Percentiles rank a stretch among this genome's conserved stretches.
These are phyloP conservation scores for Phataginus tricuspis DNA, from an alignment of 2,797 vertebrate genomes.

Conservation along the genomic window DNA sequence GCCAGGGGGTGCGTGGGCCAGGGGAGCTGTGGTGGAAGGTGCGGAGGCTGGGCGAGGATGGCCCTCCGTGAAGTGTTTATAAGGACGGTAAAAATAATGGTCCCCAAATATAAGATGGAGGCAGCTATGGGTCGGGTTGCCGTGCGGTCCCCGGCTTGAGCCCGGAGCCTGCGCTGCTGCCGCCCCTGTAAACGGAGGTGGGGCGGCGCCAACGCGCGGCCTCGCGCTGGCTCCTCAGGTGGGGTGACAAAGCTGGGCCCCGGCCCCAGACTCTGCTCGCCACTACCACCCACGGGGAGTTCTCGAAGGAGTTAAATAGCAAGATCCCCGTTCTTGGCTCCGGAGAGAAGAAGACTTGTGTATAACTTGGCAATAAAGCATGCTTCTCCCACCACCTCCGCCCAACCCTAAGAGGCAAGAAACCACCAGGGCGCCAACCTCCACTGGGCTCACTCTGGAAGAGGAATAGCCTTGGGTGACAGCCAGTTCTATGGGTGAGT, in stretches of 20 bases:
- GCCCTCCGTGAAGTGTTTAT: constrained; percentile 13
- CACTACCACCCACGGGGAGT: not conserved
- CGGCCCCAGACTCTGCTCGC: fast-evolving
- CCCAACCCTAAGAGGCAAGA: too few species aligned
- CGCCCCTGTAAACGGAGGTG: not conserved
- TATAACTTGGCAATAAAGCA: not conserved
- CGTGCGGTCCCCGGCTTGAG: constrained; percentile 54
- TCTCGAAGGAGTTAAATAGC: not conserved
- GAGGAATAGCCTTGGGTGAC: not conserved
- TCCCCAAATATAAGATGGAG: constrained; percentile 83
- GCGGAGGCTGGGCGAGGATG: not conserved
- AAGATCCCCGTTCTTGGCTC: not conserved
- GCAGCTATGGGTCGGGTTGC: constrained; percentile 59
- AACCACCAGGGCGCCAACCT: not conserved
- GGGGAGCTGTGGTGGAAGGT: not conserved
- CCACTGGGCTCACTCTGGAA: not conserved
- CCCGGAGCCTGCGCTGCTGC: constrained; percentile 36
- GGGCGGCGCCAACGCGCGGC: not conserved
- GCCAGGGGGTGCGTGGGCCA: not conserved
- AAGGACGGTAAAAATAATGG: constrained; percentile 47
- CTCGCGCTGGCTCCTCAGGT: constrained; percentile 18
- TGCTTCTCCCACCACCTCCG: not conserved
- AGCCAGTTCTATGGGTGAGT: not conserved
- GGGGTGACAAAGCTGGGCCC: not conserved
- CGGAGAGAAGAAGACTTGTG: not conserved